phyloP scores from a whole-genome alignment of 2,113 vertebrate genomes.

The human region DNA sequence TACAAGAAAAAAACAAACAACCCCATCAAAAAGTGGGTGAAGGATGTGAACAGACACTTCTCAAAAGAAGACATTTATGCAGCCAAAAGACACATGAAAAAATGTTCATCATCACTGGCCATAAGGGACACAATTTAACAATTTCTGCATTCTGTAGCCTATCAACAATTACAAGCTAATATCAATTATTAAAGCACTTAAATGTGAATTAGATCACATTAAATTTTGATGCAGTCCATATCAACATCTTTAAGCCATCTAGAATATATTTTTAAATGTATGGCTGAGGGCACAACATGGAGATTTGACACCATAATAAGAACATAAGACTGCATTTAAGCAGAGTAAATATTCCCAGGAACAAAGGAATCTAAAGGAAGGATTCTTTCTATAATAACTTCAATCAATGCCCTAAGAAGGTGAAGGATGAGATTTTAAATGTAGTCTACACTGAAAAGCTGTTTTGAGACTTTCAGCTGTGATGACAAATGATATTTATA shows the following conservation, averaged over 20 bases:
- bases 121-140: not conserved
- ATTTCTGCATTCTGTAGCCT: not conserved
- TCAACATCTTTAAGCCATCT: not conserved
- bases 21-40: too few species aligned
- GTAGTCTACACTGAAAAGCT: not conserved
- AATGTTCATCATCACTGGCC: not conserved
- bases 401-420: not conserved
- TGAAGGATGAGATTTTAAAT: not conserved
- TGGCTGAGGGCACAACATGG: not conserved
- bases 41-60: too few species aligned
- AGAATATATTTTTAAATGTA: not conserved
- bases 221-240: not conserved
- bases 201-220: not conserved
- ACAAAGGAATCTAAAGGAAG: not conserved
- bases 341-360: not conserved
- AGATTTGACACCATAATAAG: not conserved
- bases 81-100: too few species aligned
- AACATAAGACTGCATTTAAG: not conserved
- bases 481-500: slow-evolving; percentile 41
- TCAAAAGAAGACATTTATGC: too few species aligned
- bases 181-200: not conserved
- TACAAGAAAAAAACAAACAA: too few species aligned
- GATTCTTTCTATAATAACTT: not conserved
- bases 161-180: not conserved
- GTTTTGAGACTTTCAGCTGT: not conserved